Evolutionary conservation across 1,140 invertebrate species (phyloP).

Genomic region (Drosophila serrata): DNA sequence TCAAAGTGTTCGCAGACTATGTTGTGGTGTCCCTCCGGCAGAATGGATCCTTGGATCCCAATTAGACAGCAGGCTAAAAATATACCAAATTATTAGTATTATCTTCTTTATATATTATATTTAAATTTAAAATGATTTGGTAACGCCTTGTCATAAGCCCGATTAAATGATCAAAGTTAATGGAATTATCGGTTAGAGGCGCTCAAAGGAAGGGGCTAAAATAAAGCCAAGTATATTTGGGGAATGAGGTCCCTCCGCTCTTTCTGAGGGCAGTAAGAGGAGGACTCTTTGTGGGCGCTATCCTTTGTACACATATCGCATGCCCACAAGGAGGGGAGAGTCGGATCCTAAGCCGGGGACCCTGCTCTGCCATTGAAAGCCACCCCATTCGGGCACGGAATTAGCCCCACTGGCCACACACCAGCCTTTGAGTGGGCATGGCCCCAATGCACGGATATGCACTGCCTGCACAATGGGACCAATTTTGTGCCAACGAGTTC

Average conservation of each 20-base stretch:
- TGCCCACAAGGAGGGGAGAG: slow-evolving; percentile 27
- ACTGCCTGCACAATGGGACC: slow-evolving; percentile 26
- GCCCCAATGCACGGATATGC: slow-evolving; percentile 61
- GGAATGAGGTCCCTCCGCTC: slow-evolving; percentile 13
- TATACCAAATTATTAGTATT: not conserved
- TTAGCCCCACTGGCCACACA: slow-evolving; percentile 75
- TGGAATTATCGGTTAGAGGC: slow-evolving; percentile 36
- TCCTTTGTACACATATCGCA: slow-evolving; percentile 64
- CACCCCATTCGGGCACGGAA: slow-evolving; percentile 74
- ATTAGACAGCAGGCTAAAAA: slow-evolving; percentile 35
- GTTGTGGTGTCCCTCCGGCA: slow-evolving; percentile 69
- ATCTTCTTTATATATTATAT: not conserved
- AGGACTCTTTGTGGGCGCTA: slow-evolving; percentile 45
- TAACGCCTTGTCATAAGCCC: not conserved
- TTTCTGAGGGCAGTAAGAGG: not conserved
- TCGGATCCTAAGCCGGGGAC: slow-evolving; percentile 10
- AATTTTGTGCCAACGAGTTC: not conserved
- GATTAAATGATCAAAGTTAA: slow-evolving; percentile 32
- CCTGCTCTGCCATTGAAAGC: slow-evolving; percentile 37
- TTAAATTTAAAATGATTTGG: not conserved
- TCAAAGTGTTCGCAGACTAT: slow-evolving; percentile 75
- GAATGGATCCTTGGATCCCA: slow-evolving; percentile 51
- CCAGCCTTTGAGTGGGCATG: slow-evolving; percentile 67
- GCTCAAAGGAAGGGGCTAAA: slow-evolving; percentile 3
- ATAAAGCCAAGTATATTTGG: slow-evolving; percentile 23